Evolutionary conservation across 2,888 invertebrate species (phyloP).

Genomic region (Sesamia inferens): DNA sequence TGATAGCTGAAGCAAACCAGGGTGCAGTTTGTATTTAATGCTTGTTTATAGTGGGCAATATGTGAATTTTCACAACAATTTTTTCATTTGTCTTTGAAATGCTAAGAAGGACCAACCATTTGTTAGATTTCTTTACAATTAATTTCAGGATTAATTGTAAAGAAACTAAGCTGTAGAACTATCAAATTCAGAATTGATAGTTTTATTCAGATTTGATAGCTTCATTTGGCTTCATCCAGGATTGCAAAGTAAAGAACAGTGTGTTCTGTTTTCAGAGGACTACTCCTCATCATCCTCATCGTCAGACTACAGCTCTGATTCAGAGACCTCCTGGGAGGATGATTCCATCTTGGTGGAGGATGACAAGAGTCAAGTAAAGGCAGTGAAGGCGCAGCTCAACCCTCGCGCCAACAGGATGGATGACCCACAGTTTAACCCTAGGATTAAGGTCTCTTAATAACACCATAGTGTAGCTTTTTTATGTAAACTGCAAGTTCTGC

Average conservation of each 20-base stretch:
- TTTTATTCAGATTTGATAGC: no score
- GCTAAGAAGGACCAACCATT: not conserved
- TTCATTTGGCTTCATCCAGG: not conserved
- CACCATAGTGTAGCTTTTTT: not conserved
- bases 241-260: not conserved
- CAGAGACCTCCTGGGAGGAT: constrained; percentile 84
- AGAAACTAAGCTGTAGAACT: no score
- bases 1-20: not conserved
- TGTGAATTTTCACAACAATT: no score
- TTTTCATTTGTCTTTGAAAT: not conserved
- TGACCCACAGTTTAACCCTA: constrained; percentile 81
- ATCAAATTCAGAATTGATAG: no score
- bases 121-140: not conserved
- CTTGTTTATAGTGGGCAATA: not conserved
- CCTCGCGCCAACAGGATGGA: constrained; percentile 85
- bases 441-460: constrained; percentile 74
- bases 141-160: no score
- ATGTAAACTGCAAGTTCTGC: not conserved
- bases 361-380: constrained; percentile 68
- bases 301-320: constrained; percentile 85
- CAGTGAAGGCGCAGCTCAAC: constrained; percentile 77
- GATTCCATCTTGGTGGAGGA: constrained; percentile 82
- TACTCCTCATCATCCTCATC: constrained; percentile 84
- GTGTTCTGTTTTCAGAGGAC: constrained; percentile 71
- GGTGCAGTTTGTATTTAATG: not conserved